A percentile compares a stretch with the other conserved stretches of the same genome.
Evolutionary conservation across 2,113 vertebrate genomes (phyloP).

Genomic region (Petroica traversi): DNA sequence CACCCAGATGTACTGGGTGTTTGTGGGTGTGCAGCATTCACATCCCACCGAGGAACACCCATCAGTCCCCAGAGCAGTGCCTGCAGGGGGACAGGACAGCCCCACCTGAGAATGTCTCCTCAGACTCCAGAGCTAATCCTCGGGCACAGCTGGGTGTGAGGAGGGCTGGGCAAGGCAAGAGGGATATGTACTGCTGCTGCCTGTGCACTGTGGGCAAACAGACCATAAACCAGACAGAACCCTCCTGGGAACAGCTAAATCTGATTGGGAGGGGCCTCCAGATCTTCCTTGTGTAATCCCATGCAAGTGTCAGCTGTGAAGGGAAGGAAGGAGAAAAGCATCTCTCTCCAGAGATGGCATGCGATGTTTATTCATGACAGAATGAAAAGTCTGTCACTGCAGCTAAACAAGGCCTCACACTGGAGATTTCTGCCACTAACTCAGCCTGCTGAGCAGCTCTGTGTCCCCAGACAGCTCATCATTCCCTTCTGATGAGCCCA

Average conservation of each 20-base stretch:
- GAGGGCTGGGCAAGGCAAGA: neutral
- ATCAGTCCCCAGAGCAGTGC: neutral
- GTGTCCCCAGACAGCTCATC: neutral
- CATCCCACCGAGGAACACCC: no score
- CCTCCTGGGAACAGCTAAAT: neutral
- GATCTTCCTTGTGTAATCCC: neutral
- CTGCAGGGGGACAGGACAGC: neutral
- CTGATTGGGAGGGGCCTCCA: fast-evolving
- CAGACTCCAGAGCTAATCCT: neutral
- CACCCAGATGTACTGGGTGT: fast-evolving
- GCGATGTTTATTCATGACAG: neutral
- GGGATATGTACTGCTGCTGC: fast-evolving
- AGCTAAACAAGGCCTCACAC: neutral
- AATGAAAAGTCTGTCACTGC: neutral
- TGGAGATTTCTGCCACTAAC: neutral
- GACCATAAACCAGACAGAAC: neutral
- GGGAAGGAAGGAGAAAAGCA: neutral
- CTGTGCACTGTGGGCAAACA: fast-evolving
- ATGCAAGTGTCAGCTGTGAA: neutral
- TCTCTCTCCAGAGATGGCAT: neutral
- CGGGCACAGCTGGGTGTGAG: neutral
- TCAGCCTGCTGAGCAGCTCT: neutral
- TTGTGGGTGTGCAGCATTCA: neutral
- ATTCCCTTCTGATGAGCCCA: neutral
- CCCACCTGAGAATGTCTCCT: neutral